Evolutionary conservation across 2,113 vertebrate species (phyloP).

Genomic region (Actenoides hombroni): DNA sequence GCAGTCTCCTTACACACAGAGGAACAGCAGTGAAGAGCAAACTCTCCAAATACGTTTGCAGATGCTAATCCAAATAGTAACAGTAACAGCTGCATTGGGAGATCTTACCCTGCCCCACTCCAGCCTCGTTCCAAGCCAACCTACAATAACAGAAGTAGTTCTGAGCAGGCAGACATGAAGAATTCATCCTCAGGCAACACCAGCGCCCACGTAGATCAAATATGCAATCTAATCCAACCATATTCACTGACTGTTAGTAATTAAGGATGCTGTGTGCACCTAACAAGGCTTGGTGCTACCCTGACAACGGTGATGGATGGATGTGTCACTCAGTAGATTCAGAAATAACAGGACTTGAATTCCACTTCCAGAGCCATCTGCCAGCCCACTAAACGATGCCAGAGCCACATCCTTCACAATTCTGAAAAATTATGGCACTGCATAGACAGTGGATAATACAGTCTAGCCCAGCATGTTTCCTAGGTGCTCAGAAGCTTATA

Average conservation of each 20-base stretch:
- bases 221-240: neutral
- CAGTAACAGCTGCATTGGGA: neutral
- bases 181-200: neutral
- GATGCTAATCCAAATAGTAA: neutral
- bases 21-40: neutral
- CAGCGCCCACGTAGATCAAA: fast-evolving
- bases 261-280: neutral
- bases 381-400: neutral
- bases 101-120: neutral
- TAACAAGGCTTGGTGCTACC: neutral
- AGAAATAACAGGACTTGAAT: neutral
- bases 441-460: neutral
- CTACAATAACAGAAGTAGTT: fast-evolving
- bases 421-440: neutral
- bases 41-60: neutral
- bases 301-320: neutral
- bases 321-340: neutral
- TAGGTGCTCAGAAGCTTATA: neutral
- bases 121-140: neutral
- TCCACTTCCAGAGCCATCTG: neutral
- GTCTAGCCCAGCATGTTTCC: fast-evolving
- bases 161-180: neutral
- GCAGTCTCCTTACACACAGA: neutral
- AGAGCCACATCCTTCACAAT: neutral
- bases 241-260: neutral